Base-by-base conservation (phyloP, 92 coral and sea anemone species). In the Plumapathes pennacea region DNA sequence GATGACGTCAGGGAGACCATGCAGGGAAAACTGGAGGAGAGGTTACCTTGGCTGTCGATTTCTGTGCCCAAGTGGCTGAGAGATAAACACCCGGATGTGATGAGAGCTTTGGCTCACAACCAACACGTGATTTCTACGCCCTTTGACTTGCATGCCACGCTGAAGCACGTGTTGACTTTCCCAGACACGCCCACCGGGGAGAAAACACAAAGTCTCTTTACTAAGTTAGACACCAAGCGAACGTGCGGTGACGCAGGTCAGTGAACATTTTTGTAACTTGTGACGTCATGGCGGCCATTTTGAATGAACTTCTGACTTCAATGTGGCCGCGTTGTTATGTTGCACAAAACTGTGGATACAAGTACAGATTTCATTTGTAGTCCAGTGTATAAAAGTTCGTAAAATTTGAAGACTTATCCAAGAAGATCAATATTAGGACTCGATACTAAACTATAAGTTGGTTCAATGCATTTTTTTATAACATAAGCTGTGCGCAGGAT, bases 21-120 rank as follows among this genome's bases (percentile, higher is more conserved):
- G 78, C 97, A 90, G 47, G 97, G 97, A 4, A 88, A 90, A 28
- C 69, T 90, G 53, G 97, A 90, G 69, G 97, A 90, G 74, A 64
- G 97, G 70, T 71, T 90, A 74, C 97, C 97, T 12, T 90, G 95
- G 89, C 71, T 90, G 20, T 90, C 97, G 3, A 59, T 90, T 39
- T 82, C 97, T 19, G 74, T 90, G 25, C 97, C 97, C 11, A 69
- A 66, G 31, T 78, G 86, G 90, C 74, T 90, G 50, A 82, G 71
- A 38, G 66, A 57, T 21, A 59, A 66, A 29, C 79, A 58, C 69
- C 85, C 95, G 49, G 87, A 86, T 24, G 41, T 90, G 9, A 50
- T 62, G 17, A 71, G 78, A 23, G 89, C 89, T 4, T 51, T 90
- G 57, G 66, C 62, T 45, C 76, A 77, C 47, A 90, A 90, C 64